A percentile compares a stretch with the other conserved stretches of the same genome.
Conservation (phyloP, 2,888 invertebrate species). For the Polyommatus iphigenia region DNA sequence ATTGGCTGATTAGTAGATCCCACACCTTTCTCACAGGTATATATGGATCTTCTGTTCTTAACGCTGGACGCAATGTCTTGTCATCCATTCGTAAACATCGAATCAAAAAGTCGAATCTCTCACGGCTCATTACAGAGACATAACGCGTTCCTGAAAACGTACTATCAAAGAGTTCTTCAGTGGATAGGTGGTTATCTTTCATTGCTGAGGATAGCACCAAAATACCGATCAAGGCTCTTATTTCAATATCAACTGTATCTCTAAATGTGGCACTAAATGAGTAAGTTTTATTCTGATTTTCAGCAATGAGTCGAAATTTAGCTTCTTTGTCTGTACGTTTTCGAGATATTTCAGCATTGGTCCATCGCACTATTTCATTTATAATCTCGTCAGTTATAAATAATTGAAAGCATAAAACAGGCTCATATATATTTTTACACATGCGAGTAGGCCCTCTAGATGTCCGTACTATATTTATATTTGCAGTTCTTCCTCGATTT, state of each 20-base stretch:
- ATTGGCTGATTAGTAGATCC: slow-evolving; percentile 19
- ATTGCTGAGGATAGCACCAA: slow-evolving; percentile 34
- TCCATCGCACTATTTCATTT: slow-evolving; percentile 35
- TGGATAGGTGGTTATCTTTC: slow-evolving; percentile 39
- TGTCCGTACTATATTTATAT: slow-evolving; percentile 25
- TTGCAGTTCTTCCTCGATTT: slow-evolving; percentile 20
- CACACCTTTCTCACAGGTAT: slow-evolving; percentile 19
- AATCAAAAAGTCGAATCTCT: slow-evolving; percentile 40
- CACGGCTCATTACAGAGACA: slow-evolving; percentile 38
- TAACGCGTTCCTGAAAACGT: slow-evolving; percentile 39
- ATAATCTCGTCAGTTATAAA: slow-evolving; percentile 38
- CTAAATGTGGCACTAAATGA: slow-evolving; percentile 31
- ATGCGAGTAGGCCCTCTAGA: slow-evolving; percentile 26
- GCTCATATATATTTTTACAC: slow-evolving; percentile 31
- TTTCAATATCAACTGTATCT: slow-evolving; percentile 31
- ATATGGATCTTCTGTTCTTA: slow-evolving; percentile 11
- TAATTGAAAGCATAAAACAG: slow-evolving; percentile 33
- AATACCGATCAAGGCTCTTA: slow-evolving; percentile 33
- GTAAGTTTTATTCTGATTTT: slow-evolving; percentile 28
- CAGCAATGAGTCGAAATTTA: slow-evolving; percentile 22
- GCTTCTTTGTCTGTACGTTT: slow-evolving; percentile 33
- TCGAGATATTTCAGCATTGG: slow-evolving; percentile 35
- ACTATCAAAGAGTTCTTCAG: slow-evolving; percentile 38
- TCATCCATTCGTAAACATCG: slow-evolving; percentile 38
- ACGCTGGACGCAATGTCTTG: slow-evolving; percentile 10